Evolutionary conservation across 2,113 vertebrate genomes (phyloP).

Genomic region (Seriola dumerili): DNA sequence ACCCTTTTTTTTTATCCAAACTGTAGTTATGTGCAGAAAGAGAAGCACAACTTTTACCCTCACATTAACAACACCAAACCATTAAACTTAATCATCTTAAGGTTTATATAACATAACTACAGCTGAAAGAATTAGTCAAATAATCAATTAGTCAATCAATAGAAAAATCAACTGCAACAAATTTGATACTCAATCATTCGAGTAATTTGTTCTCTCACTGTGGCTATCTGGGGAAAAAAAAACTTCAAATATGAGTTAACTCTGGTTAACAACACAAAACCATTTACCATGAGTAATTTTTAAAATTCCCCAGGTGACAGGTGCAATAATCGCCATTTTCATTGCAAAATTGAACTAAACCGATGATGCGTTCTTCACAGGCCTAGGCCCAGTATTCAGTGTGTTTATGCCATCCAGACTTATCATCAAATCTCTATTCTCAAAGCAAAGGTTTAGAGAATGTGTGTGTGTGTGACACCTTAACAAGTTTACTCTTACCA

Average conservation of each 20-base stretch:
- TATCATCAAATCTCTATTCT: constrained; percentile 25
- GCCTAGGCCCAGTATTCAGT: neutral
- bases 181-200: no score
- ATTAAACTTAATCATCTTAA: neutral
- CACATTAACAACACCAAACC: neutral
- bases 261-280: neutral
- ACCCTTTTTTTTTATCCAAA: neutral
- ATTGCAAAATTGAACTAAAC: neutral
- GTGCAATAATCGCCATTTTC: neutral
- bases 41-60: neutral
- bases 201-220: no score
- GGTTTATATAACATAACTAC: neutral
- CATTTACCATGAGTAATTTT: neutral
- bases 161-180: no score
- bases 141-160: no score
- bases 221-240: no score
- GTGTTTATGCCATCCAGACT: constrained; percentile 7
- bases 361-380: neutral
- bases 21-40: neutral
- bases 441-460: neutral
- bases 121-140: neutral
- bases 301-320: neutral
- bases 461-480: neutral
- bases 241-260: neutral
- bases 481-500: neutral